Evolutionary conservation across 2,797 vertebrate species (phyloP), one percentile per base, ranked within the genome.

Genomic region (Syngnathus rostellatus): DNA sequence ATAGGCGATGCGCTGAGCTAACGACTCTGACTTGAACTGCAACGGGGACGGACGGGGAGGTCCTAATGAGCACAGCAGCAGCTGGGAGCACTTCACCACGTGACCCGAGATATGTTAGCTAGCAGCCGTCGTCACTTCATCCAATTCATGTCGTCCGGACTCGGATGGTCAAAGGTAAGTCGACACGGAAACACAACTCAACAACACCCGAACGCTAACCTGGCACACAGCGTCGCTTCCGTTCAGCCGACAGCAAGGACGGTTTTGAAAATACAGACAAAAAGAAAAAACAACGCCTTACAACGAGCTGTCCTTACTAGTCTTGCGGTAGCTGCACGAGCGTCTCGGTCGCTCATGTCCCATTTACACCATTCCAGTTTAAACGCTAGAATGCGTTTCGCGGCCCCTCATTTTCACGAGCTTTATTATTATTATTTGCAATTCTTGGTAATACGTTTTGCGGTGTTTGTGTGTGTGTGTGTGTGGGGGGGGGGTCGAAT

Each of bases 71-170:
- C 80, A 68, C 67, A 48, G 41, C 12, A 79, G 89, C 87, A 78
- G 89, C 90, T 91, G 92, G 87, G 90, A 89, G 88, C 86, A 79
- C 87, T 89, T 87, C 62, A 88, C 87, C 93, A 93, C 91, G 92
- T 93, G 92, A 93, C 6, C 68, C 51, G 69, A 74, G 84, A 75
- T 86, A 86, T 83, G 89, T 85, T 88, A 85, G 80, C 78, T 82
- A 84, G 90, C 88, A 89, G 91, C 89, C 91, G 87, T 91, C 87
- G 82, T 84, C 84, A 82, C 86, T 86, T 86, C 83, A 86, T 79
- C 79, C 73, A 83, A 87, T 87, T 85, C 89, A 87, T 83, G 82
- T 75, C 77, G 81, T 74, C 77, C 81, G 72, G 77, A 66, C 77
- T 73, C 75, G 78, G 76, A 79, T 72, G 74, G 63, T 68, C 73